These are phyloP conservation scores for Sebastes oblongus DNA, from an alignment of 2,797 vertebrate genomes.

Conservation along the genomic window DNA sequence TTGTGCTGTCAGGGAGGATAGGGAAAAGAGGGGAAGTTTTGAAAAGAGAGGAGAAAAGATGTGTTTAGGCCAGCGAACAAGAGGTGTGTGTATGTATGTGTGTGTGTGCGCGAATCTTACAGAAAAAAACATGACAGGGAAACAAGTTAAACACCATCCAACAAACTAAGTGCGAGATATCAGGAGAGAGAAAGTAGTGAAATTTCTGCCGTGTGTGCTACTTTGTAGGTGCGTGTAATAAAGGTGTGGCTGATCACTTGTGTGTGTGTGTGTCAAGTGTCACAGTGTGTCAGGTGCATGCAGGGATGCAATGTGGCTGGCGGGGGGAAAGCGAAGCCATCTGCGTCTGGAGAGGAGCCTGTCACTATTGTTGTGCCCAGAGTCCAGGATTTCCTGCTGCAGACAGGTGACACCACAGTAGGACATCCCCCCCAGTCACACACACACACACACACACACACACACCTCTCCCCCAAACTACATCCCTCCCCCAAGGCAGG, in stretches of 20 bases:
- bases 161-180: constrained; percentile 15
- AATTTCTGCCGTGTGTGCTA: not conserved
- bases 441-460: not conserved
- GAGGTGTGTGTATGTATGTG: constrained; percentile 40
- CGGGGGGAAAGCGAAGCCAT: constrained; percentile 86
- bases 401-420: constrained; percentile 86
- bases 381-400: constrained; percentile 79
- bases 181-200: not conserved
- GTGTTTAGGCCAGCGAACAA: constrained; percentile 67
- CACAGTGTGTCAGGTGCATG: constrained; percentile 72
- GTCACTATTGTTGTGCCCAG: constrained; percentile 89
- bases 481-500: constrained; percentile 30
- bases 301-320: constrained; percentile 82
- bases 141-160: constrained; percentile 42
- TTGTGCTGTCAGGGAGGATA: constrained; percentile 81
- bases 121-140: constrained; percentile 21
- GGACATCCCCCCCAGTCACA: constrained; percentile 68
- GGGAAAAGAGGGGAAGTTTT: constrained; percentile 74
- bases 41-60: constrained; percentile 76
- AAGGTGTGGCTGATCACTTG: constrained; percentile 44
- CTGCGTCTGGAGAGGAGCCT: constrained; percentile 90
- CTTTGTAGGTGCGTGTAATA: constrained; percentile 1
- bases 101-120: constrained; percentile 1
- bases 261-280: constrained; percentile 57
- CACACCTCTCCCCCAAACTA: constrained; percentile 22